Conservation (phyloP, 2,888 invertebrate species). For the Tenthredo notha region DNA sequence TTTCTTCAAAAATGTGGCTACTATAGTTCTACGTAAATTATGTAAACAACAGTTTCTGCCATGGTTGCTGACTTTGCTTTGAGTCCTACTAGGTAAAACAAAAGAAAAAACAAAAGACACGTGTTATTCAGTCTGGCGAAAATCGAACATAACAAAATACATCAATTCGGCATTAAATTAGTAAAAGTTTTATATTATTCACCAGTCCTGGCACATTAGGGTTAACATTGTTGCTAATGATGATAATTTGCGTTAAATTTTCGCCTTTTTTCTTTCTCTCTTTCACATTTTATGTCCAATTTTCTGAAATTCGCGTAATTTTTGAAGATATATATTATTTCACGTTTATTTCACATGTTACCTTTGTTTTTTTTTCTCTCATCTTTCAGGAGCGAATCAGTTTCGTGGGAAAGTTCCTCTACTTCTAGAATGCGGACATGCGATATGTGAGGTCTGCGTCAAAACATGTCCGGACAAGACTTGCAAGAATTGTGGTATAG, state of each 20-base stretch:
- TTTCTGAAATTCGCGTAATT: not conserved
- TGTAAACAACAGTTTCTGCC: not conserved
- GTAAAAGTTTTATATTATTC: too few relatives aligned
- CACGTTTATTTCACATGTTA: not conserved
- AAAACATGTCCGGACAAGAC: constrained; percentile 74
- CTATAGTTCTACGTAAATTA: not conserved
- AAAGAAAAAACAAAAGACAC: not conserved
- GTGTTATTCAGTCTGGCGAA: not conserved
- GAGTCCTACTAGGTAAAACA: not conserved
- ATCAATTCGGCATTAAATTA: not conserved
- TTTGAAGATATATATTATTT: not conserved
- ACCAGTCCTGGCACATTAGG: too few relatives aligned
- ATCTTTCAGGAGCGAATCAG: constrained; percentile 25
- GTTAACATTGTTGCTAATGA: not conserved
- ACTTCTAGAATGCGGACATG: constrained; percentile 84
- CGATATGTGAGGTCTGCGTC: constrained; percentile 85
- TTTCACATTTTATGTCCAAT: constrained; percentile 10
- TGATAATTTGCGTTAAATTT: not conserved
- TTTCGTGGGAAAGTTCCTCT: constrained; percentile 78
- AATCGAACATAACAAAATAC: not conserved
- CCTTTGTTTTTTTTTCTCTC: constrained; percentile 27
- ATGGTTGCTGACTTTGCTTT: not conserved
- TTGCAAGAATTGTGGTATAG: constrained; percentile 73
- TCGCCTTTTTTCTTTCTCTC: not conserved
- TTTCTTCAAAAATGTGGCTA: not conserved